Base-by-base conservation (phyloP, 2,888 invertebrate species). In the Folsomia candida region DNA sequence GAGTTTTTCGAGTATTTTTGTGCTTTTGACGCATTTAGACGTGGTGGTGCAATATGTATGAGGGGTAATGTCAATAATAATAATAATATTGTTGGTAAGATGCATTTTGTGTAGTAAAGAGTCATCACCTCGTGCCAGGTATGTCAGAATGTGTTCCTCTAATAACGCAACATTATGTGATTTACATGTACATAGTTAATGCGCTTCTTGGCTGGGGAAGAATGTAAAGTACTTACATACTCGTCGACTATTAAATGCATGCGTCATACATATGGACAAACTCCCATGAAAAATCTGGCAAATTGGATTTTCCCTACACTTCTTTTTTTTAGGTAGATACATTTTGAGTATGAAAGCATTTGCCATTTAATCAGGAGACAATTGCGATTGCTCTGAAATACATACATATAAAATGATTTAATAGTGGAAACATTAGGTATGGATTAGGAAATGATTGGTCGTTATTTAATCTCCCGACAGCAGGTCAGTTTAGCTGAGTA, bases 241-340 rank as follows among this genome's bases (percentile, higher is more conserved):
- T n/a, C n/a, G n/a, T n/a, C n/a, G n/a, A n/a, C n/a, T n/a, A n/a
- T n/a, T n/a, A n/a, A n/a, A n/a, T n/a, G n/a, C n/a, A n/a, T n/a
- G n/a, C n/a, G n/a, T n/a, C n/a, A n/a, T n/a, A n/a, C n/a, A n/a
- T n/a, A n/a, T n/a, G n/a, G n/a, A n/a, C n/a, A n/a, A n/a, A 61
- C 70, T 70, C 70, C 70, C 70, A 70, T 70, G 70, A 70, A 70
- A 60, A 70, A 70, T 70, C 66, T 66, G 60, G 66, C 27, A 47
- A 66, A 70, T n/a, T n/a, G n/a, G n/a, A n/a, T n/a, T n/a, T n/a
- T n/a, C n/a, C n/a, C n/a, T n/a, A n/a, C n/a, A n/a, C n/a, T n/a
- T n/a, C n/a, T n/a, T n/a, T n/a, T n/a, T n/a, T n/a, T n/a, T n/a
- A n/a, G n/a, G n/a, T n/a, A n/a, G n/a, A n/a, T n/a, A n/a, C n/a